phyloP scores from a whole-genome alignment of 2,888 invertebrate species.

The Eristalis pertinax region DNA sequence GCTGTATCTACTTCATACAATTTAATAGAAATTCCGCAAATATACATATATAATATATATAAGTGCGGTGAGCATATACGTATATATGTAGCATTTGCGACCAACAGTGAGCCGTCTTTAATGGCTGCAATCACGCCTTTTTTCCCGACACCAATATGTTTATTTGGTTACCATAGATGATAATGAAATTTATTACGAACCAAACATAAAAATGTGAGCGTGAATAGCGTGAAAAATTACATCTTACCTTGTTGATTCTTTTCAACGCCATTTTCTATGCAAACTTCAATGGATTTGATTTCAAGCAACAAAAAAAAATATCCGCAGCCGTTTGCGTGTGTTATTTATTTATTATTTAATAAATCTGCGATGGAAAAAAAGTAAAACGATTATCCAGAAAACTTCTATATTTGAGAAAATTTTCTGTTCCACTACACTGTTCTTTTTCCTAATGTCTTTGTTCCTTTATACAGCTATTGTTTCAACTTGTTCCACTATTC shows the following conservation, averaged over 20 bases:
- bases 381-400: constrained; percentile 63
- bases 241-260: constrained; percentile 93
- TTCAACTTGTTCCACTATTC: constrained; percentile 61
- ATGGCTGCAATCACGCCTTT: constrained; percentile 68
- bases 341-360: constrained; percentile 60
- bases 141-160: constrained; percentile 48
- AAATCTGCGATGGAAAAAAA: constrained; percentile 59
- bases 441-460: constrained; percentile 64
- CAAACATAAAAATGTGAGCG: constrained; percentile 59
- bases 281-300: constrained; percentile 45
- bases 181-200: constrained; percentile 61
- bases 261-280: constrained; percentile 92
- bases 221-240: constrained; percentile 50
- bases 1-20: constrained; percentile 27
- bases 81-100: constrained; percentile 29
- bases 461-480: constrained; percentile 62
- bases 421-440: constrained; percentile 66
- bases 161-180: constrained; percentile 49
- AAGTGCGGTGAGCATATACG: constrained; percentile 24
- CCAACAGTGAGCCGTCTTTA: constrained; percentile 48
- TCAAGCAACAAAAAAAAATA: constrained; percentile 59
- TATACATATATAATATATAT: constrained; percentile 10
- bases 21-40: constrained; percentile 23
- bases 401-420: constrained; percentile 68
- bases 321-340: constrained; percentile 36